A percentile compares a stretch with the other conserved stretches of the same genome.
phyloP scores from a whole-genome alignment of 2,113 vertebrate species.

The Dendropsophus ebraccatus region DNA sequence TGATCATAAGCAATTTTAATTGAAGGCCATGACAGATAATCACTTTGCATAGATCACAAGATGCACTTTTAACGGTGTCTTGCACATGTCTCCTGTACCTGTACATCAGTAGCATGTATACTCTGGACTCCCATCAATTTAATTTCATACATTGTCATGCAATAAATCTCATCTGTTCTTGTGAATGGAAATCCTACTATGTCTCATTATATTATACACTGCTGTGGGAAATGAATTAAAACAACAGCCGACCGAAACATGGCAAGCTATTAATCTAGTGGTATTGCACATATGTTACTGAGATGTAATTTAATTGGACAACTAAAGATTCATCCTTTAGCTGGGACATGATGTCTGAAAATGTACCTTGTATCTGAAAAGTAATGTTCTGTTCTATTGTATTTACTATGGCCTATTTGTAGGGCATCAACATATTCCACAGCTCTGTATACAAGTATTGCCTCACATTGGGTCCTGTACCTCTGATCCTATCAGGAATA shows the following conservation, averaged over 20 bases:
- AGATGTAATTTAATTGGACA: background rate
- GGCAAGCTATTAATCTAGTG: conserved; percentile 12
- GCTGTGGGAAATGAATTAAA: conserved; percentile 16
- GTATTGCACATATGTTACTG: conserved; percentile 1
- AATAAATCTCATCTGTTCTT: background rate
- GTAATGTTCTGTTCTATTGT: background rate
- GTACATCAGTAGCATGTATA: background rate
- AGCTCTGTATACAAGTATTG: no score
- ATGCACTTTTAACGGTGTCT: no score
- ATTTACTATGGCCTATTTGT: background rate
- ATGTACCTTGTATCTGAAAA: background rate
- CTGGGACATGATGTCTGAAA: background rate
- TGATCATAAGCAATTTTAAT: background rate
- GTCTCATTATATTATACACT: conserved; percentile 2
- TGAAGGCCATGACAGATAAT: background rate
- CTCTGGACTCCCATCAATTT: background rate
- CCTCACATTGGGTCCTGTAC: no score
- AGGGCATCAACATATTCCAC: background rate
- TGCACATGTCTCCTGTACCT: background rate
- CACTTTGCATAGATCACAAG: background rate
- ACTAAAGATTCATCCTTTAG: background rate
- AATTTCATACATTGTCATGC: background rate
- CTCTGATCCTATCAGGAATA: no score
- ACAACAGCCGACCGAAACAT: background rate
- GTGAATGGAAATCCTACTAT: background rate